Percentiles rank a stretch among this genome's conserved stretches.
phyloP scores from a whole-genome alignment of 2,797 vertebrate genomes.

The Gila robusta region DNA sequence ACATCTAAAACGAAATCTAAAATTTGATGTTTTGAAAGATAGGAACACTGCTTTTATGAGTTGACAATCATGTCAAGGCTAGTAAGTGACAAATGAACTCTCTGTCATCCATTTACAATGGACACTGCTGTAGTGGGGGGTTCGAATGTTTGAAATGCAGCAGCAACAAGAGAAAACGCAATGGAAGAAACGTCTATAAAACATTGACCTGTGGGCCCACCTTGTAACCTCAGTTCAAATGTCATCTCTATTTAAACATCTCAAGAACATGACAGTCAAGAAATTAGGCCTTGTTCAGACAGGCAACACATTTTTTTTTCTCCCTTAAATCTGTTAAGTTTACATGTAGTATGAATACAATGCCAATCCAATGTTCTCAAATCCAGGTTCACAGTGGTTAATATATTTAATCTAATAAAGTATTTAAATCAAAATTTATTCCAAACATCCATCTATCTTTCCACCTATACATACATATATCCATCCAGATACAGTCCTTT shows the following conservation, averaged over 20 bases:
- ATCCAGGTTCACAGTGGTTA: neutral
- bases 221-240: slow-evolving; percentile 47
- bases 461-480: neutral
- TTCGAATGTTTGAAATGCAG: neutral
- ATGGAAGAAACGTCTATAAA: neutral
- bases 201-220: slow-evolving; percentile 28
- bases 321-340: neutral
- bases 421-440: neutral
- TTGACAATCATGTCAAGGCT: neutral
- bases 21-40: neutral
- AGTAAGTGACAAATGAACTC: slow-evolving; percentile 3
- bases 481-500: neutral
- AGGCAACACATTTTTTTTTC: neutral
- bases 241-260: slow-evolving; percentile 46
- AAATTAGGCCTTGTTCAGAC: slow-evolving; percentile 8
- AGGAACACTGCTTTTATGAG: neutral
- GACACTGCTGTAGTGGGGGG: neutral
- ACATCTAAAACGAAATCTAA: neutral
- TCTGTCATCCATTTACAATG: neutral
- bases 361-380: neutral
- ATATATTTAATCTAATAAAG: neutral
- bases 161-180: neutral
- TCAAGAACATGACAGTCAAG: slow-evolving; percentile 38
- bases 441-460: no score
- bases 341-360: neutral